Evolutionary conservation across 2,888 invertebrate genomes (phyloP).

Genomic region (Acrocyrtus sp.): DNA sequence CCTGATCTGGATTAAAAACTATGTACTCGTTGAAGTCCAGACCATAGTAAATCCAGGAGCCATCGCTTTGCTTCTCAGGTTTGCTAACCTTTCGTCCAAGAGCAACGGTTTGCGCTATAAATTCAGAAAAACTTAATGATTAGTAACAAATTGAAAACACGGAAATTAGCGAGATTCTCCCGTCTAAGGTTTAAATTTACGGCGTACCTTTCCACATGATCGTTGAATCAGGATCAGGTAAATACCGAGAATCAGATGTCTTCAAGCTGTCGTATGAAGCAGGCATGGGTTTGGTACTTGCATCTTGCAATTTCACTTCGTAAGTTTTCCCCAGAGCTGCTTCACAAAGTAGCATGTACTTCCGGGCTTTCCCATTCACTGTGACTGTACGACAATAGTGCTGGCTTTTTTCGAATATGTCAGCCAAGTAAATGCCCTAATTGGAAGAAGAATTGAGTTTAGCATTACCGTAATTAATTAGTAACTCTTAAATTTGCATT

Average conservation of each 20-base stretch:
- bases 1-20: slow-evolving; percentile 59
- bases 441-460: background rate
- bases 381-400: slow-evolving; percentile 61
- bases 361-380: slow-evolving; percentile 64
- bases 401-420: slow-evolving; percentile 69
- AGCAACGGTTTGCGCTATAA: slow-evolving; percentile 55
- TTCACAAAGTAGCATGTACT: slow-evolving; percentile 69
- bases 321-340: slow-evolving; percentile 64
- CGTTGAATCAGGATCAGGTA: slow-evolving; percentile 54
- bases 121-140: background rate
- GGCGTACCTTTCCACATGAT: slow-evolving; percentile 59
- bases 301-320: slow-evolving; percentile 36
- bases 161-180: slow-evolving; percentile 3
- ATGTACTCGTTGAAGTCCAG: slow-evolving; percentile 62
- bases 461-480: background rate
- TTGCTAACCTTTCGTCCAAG: slow-evolving; percentile 46
- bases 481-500: background rate
- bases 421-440: slow-evolving; percentile 68
- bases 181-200: background rate
- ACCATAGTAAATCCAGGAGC: slow-evolving; percentile 44
- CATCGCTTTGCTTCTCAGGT: background rate
- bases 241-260: slow-evolving; percentile 53
- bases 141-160: background rate
- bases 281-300: slow-evolving; percentile 22
- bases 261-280: slow-evolving; percentile 51